Conservation (phyloP, 2,888 invertebrate species). For the Bedellia somnulentella region DNA sequence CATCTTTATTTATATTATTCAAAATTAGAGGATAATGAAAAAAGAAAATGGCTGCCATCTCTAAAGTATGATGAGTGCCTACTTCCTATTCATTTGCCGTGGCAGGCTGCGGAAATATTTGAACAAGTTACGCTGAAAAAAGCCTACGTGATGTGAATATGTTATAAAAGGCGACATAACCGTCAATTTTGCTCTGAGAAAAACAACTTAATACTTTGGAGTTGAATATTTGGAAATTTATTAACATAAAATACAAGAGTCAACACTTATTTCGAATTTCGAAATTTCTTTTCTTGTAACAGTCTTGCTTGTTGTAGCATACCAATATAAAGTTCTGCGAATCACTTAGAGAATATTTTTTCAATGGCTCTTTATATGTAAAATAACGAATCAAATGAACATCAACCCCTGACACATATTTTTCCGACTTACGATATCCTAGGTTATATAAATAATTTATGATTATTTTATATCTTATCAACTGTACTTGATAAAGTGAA, state of each 20-base stretch:
- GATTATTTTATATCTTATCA: too few species aligned
- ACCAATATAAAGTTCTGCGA: neutral
- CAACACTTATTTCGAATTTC: neutral
- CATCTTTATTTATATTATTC: too few species aligned
- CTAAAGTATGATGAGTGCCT: too few species aligned
- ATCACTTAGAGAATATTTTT: too few species aligned
- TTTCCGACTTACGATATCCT: too few species aligned
- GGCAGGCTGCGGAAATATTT: constrained; percentile 28
- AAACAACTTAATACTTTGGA: neutral
- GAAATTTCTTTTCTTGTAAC: neutral
- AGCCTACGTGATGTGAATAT: constrained; percentile 30
- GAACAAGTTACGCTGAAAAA: constrained; percentile 34
- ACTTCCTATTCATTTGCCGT: constrained; percentile 18
- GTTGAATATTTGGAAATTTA: neutral
- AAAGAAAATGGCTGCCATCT: too few species aligned
- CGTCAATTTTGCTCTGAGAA: neutral
- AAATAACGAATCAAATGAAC: too few species aligned
- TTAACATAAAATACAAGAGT: neutral
- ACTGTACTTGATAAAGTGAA: too few species aligned
- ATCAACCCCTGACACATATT: too few species aligned
- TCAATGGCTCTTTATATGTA: too few species aligned
- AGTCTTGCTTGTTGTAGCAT: neutral
- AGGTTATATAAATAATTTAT: too few species aligned
- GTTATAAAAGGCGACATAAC: constrained; percentile 14
- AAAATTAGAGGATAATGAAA: too few species aligned